phyloP scores from a whole-genome alignment of 2,113 vertebrate species.

The Colaptes auratus region DNA sequence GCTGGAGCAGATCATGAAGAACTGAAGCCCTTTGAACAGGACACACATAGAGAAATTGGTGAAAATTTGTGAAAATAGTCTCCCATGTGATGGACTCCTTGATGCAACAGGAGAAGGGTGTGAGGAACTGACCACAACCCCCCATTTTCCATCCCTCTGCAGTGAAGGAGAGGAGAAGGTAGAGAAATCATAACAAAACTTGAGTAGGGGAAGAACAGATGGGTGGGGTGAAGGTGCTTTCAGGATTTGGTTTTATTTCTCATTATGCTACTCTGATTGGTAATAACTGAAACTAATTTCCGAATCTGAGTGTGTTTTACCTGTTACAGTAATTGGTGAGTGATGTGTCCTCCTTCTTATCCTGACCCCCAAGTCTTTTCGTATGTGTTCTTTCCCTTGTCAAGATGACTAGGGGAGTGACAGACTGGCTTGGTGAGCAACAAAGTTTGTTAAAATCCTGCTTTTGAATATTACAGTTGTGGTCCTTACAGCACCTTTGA shows the following conservation, averaged over 20 bases:
- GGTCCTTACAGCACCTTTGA: neutral
- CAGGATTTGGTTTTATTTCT: neutral
- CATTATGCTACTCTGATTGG: neutral
- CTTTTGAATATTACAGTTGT: neutral
- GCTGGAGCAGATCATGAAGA: neutral
- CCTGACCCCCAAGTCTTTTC: neutral
- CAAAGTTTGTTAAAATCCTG: neutral
- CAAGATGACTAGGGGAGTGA: neutral
- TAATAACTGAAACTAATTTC: neutral
- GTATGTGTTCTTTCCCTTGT: neutral
- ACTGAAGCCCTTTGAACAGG: neutral
- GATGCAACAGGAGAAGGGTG: neutral
- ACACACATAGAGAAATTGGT: neutral
- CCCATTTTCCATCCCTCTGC: neutral
- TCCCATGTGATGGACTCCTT: neutral
- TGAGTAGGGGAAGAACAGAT: neutral
- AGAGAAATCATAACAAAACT: neutral
- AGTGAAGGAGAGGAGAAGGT: neutral
- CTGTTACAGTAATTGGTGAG: accelerated
- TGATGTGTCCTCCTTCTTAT: neutral
- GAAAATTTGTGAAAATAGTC: neutral
- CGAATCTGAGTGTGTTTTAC: neutral
- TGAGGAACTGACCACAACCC: neutral
- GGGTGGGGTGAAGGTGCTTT: accelerated
- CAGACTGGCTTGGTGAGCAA: neutral